Base-by-base conservation (phyloP, 2,113 vertebrate genomes). In the Sinocyclocheilus maitianheensis region DNA sequence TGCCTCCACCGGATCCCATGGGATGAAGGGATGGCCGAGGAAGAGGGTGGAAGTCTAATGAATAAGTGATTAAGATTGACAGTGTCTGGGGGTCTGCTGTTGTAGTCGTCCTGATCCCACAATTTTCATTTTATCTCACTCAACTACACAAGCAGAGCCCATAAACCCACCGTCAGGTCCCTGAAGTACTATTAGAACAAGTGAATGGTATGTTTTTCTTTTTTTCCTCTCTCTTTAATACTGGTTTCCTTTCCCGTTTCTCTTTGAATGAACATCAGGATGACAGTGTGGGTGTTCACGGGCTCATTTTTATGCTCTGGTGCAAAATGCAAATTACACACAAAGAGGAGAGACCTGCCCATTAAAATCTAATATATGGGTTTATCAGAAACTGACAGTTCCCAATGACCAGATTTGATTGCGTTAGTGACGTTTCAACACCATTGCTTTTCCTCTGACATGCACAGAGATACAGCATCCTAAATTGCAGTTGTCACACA, bases 41-140 rank as follows among this genome's bases (percentile, higher is more conserved):
- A 89, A 91, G 89, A 88, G 78, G 90, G 87, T 53, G 5, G 88
- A 85, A 88, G 90, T 86, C 91, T 95, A 93, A 95, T 95, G 93
- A 94, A 95, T 95, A 93, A 95, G 88, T 95, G 90, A 95, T 94
- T 92, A 93, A 91, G 91, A 93, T 92, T 94, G 93, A 93, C 93
- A 67, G 87, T 55, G 76, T 87, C 83, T 88, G 87, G 40, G 67
- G 69, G 40, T 77, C 81, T 84, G 10, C 51, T 78, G 62, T 24
- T 51, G 40, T 84, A 83, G 63, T 75, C 34, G 67, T 84, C 24
- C 22, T 72, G 76, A 69, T 69, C 34, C 24, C 34, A 53, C 71
- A 51, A 14, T 76, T 82, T 74, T 63, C 30, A 11, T 75, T 46
- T 63, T 55, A 5, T 62, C 20, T 55, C 2, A 11, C 26, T 71